A percentile compares a stretch with the other conserved stretches of the same genome.
Evolutionary conservation across 2,113 vertebrate genomes (phyloP).

Genomic region (Brachypteracias leptosomus): DNA sequence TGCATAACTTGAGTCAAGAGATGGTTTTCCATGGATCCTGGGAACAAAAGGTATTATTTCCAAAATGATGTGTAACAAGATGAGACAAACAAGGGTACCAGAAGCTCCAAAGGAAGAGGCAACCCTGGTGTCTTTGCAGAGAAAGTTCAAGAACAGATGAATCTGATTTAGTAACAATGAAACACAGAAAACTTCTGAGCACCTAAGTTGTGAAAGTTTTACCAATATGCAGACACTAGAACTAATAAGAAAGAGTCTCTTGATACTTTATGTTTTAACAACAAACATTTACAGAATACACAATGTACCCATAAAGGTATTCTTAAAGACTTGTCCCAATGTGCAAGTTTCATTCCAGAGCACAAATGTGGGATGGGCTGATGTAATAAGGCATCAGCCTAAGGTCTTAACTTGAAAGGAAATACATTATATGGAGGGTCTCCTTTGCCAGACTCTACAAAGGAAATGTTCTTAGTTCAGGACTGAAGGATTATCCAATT

Average conservation of each 20-base stretch:
- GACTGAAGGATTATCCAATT: not conserved
- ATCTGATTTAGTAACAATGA: not conserved
- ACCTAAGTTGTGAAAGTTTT: not conserved
- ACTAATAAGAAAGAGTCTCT: not conserved
- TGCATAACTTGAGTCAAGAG: not conserved
- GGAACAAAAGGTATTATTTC: not conserved
- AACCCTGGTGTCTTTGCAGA: not conserved
- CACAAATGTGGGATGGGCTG: not conserved
- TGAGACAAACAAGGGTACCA: not conserved
- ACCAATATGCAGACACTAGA: not conserved
- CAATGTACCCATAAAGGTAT: not conserved
- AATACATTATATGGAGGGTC: not conserved
- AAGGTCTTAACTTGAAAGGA: not conserved
- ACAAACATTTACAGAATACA: not conserved
- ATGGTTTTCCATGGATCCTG: not conserved
- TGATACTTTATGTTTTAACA: not conserved
- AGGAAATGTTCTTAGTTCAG: conserved; percentile 20
- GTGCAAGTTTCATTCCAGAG: not conserved
- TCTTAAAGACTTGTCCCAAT: not conserved
- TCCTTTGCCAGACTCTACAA: not conserved
- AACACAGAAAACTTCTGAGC: not conserved
- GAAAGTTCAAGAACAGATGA: not conserved
- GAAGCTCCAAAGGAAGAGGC: not conserved
- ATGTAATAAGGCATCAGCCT: not conserved
- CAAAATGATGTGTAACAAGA: not conserved